Evolutionary conservation across 1,140 invertebrate species (phyloP).

Genomic region (Grapholita molesta): DNA sequence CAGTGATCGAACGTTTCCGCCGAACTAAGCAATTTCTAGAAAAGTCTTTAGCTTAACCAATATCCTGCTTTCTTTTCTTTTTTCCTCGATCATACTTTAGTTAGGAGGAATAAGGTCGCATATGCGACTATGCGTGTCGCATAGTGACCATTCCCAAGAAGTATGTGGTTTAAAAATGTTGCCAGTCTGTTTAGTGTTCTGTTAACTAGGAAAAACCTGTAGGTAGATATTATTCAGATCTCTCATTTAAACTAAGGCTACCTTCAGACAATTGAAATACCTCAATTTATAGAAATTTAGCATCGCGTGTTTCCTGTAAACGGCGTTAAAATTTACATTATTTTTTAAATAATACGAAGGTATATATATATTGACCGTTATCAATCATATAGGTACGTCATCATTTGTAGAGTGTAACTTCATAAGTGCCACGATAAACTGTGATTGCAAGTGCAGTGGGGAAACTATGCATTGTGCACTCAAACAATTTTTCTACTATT

Average conservation of each 20-base stretch:
- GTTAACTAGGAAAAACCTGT: neutral
- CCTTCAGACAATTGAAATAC: neutral
- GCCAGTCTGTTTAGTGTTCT: neutral
- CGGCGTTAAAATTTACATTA: too few relatives aligned
- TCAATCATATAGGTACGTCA: too few relatives aligned
- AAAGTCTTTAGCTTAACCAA: neutral
- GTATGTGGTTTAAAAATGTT: neutral
- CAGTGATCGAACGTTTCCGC: constrained; percentile 66
- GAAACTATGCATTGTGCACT: too few relatives aligned
- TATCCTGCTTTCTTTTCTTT: neutral
- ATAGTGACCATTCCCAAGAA: too few relatives aligned
- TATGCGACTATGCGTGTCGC: neutral
- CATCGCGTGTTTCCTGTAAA: too few relatives aligned
- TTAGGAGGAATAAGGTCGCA: neutral
- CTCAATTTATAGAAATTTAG: neutral
- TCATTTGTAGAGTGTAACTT: too few relatives aligned
- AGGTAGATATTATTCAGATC: neutral
- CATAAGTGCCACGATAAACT: too few relatives aligned
- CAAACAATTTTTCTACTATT: too few relatives aligned
- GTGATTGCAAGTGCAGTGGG: too few relatives aligned
- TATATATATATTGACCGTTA: too few relatives aligned
- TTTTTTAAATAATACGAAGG: too few relatives aligned
- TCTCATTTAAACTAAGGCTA: neutral
- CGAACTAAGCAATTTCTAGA: constrained; percentile 23
- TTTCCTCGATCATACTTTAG: neutral